Evolutionary conservation across 2,797 vertebrate genomes (phyloP).

Genomic region (Manis crassicaudata): DNA sequence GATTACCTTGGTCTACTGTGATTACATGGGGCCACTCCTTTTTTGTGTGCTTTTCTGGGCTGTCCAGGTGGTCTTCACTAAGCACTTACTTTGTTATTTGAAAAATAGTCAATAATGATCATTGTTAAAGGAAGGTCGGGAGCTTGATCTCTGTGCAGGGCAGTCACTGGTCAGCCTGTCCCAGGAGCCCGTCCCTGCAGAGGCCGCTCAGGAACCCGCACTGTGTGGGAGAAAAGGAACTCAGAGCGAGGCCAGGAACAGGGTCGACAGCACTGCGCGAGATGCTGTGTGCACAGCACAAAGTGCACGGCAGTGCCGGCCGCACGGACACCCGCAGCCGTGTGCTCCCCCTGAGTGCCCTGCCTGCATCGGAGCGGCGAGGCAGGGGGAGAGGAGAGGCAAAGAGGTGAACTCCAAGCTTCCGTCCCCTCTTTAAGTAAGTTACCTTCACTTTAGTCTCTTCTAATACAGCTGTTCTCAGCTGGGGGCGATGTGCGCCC

Average conservation of each 20-base stretch:
- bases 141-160: fast-evolving
- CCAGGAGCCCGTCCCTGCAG: background rate
- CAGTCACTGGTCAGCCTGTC: too few relatives aligned
- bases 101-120: background rate
- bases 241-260: fast-evolving
- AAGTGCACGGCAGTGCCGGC: fast-evolving
- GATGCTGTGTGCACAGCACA: fast-evolving
- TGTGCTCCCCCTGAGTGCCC: background rate
- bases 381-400: too few relatives aligned
- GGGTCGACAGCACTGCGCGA: fast-evolving
- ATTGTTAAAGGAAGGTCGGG: background rate
- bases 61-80: background rate
- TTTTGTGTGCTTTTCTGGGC: background rate
- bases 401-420: background rate
- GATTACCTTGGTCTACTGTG: background rate
- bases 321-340: too few relatives aligned
- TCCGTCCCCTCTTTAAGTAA: background rate
- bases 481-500: background rate
- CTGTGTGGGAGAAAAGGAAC: fast-evolving
- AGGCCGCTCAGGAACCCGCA: background rate
- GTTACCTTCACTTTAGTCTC: background rate
- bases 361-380: background rate
- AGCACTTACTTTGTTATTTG: background rate
- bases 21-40: background rate
- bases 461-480: background rate